These are phyloP conservation scores for Acanthococcus lagerstroemiae DNA, from an alignment of 2,888 invertebrate species.

Conservation along the genomic window DNA sequence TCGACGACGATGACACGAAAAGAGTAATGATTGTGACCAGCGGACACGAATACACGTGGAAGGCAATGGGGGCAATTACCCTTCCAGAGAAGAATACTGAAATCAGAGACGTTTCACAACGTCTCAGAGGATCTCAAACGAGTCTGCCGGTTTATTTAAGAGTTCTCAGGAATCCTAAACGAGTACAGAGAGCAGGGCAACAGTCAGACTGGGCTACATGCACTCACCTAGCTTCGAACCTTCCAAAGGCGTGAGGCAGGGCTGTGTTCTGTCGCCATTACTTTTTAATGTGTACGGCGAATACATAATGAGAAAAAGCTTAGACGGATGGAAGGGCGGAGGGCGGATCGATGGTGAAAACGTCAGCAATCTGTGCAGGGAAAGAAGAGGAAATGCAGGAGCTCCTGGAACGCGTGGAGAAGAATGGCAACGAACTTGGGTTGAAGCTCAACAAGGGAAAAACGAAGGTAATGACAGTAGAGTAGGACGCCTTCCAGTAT, in stretches of 20 bases:
- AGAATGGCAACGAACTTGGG: background rate
- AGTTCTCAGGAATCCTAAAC: too few relatives aligned
- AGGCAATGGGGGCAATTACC: too few relatives aligned
- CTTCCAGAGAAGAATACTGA: too few relatives aligned
- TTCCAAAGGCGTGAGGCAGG: background rate
- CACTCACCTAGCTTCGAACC: background rate
- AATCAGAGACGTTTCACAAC: too few relatives aligned
- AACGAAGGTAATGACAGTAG: background rate
- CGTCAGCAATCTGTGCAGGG: background rate
- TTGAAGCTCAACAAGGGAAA: too few relatives aligned
- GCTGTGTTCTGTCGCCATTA: background rate
- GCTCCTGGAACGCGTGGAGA: background rate
- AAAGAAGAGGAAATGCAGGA: background rate
- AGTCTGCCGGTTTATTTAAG: too few relatives aligned
- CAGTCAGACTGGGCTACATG: background rate
- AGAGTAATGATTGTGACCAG: too few relatives aligned
- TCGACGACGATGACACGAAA: too few relatives aligned
- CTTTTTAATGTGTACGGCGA: background rate
- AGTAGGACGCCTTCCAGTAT: background rate
- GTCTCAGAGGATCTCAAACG: too few relatives aligned
- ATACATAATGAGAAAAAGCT: background rate
- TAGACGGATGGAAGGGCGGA: background rate
- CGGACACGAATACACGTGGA: too few relatives aligned
- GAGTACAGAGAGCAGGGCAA: background rate
- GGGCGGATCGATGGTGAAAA: background rate